Conservation (phyloP, 1,140 invertebrate species). For the Aphaenogaster rudis region DNA sequence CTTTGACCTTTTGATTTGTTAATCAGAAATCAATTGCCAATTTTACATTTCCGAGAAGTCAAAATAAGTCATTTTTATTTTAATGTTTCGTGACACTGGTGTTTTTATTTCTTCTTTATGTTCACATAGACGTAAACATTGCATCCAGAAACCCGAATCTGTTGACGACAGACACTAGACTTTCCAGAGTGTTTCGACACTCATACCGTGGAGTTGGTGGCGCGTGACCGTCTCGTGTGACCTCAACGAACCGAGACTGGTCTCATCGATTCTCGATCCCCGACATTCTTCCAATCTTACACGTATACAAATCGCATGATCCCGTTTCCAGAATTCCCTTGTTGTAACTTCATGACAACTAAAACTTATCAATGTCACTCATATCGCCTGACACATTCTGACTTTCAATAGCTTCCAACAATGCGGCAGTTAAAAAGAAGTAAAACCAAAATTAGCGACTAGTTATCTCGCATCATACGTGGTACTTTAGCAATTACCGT, state of each 20-base stretch:
- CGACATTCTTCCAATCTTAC: constrained; percentile 52
- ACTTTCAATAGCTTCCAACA: background rate
- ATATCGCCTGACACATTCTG: background rate
- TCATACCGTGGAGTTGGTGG: constrained; percentile 71
- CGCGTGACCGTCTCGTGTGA: constrained; percentile 74
- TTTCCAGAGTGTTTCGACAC: constrained; percentile 60
- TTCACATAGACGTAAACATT: background rate
- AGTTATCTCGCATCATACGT: background rate
- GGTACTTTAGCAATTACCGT: background rate
- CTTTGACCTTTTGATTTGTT: background rate
- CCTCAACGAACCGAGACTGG: constrained; percentile 71
- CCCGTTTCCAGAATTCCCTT: background rate
- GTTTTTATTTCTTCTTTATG: background rate
- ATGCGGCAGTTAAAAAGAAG: background rate
- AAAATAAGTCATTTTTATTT: background rate
- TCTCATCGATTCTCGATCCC: constrained; percentile 67
- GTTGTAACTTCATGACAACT: background rate
- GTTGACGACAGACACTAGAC: constrained; percentile 33
- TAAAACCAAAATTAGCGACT: background rate
- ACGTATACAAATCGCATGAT: constrained; percentile 8
- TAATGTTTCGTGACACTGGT: background rate
- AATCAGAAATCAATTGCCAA: background rate
- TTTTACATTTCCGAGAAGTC: background rate
- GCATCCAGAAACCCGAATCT: constrained; percentile 56
- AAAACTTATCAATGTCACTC: background rate